Base-by-base conservation (phyloP, 2,888 invertebrate genomes). In the Sesamia inferens region DNA sequence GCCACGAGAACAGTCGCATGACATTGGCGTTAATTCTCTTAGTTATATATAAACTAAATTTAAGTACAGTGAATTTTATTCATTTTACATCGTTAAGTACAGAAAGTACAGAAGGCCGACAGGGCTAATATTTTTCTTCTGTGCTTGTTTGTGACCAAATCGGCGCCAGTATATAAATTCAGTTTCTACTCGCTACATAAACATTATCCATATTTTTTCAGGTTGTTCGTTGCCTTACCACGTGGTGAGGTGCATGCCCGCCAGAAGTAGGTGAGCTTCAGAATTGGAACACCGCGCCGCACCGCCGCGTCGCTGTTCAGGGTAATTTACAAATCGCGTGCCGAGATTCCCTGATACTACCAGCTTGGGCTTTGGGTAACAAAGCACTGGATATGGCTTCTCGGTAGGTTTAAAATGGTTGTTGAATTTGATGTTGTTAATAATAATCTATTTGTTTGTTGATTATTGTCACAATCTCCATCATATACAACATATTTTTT, bases 311-410 rank as follows among this genome's bases (percentile, higher is more conserved):
- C 66, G 48, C 76, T 48, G 76, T 68, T 69, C 73, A 71, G 84
- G 90, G 88, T 93, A 92, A 93, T 92, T 89, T 88, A 85, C 84
- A 83, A 88, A 92, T 93, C 90, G 93, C 93, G 93, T 93, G 93
- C 83, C 69, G 71, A 84, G 86, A 85, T 84, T 83, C 72, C 64
- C 68, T 72, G 81, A 84, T 86, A 85, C 80, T 66, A 70, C 74
- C 74, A 75, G 73, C 71, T 80, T 76, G 8, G 31, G 70, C 58
- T 65, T 74, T 71, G 0, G 5, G 39, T 31, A 44, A 0, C 16
- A 58, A 74, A 66, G 44, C 0, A 16, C 75, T 84, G 7, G 80
- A 80, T 74, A 42, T 44, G 78, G 62, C 71, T 51, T 47, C 10
- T n/a, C 0, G 24, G 5, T 16, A 24, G 39, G 4, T 51, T 5